Conservation (phyloP, 2,888 invertebrate species). For the Acleris holmiana region DNA sequence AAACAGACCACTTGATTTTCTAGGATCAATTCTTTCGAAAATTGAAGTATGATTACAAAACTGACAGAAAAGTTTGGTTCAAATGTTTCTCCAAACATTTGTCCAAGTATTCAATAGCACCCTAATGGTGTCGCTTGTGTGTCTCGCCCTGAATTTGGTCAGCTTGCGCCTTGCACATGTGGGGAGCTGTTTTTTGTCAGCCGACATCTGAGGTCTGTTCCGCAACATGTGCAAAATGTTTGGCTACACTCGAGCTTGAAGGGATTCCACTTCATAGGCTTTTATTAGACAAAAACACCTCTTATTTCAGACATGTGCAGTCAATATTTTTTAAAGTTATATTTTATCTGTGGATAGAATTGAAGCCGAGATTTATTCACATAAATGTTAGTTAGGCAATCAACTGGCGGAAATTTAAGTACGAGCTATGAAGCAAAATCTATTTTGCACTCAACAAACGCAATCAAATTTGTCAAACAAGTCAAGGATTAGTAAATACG, state of each 20-base stretch:
- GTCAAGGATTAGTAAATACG: constrained; percentile 37
- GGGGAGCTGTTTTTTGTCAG: constrained; percentile 76
- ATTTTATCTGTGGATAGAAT: background rate
- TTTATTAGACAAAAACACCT: constrained; percentile 23
- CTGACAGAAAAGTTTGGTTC: background rate
- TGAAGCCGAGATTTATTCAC: constrained; percentile 3
- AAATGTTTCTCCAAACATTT: constrained; percentile 2
- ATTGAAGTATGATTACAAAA: background rate
- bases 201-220: constrained; percentile 66
- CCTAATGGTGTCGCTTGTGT: constrained; percentile 48
- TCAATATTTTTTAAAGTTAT: background rate
- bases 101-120: constrained; percentile 12
- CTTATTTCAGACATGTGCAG: constrained; percentile 26
- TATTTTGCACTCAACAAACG: constrained; percentile 15
- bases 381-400: constrained; percentile 25
- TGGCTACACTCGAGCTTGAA: constrained; percentile 53
- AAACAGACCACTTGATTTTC: constrained; percentile 1
- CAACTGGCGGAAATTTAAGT: constrained; percentile 26
- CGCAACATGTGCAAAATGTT: constrained; percentile 75
- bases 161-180: constrained; percentile 64
- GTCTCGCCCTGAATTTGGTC: constrained; percentile 63
- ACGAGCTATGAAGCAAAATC: constrained; percentile 17
- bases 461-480: constrained; percentile 25
- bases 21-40: background rate
- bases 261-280: constrained; percentile 49